phyloP scores from a whole-genome alignment of 2,888 invertebrate species.

The Diabrotica balteata region DNA sequence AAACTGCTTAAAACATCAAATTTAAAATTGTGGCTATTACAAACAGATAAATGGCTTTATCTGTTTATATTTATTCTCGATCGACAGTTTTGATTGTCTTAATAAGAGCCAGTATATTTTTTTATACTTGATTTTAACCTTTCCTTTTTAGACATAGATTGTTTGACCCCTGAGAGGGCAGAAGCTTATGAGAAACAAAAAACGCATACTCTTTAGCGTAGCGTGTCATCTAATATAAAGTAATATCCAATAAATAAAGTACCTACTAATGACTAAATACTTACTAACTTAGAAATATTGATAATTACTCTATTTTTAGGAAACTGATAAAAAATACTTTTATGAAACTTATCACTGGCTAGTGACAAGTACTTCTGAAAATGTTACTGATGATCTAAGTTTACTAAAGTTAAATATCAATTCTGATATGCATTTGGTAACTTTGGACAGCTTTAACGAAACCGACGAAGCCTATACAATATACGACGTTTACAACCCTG shows the following conservation, averaged over 20 bases:
- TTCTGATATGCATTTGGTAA: conserved; percentile 60
- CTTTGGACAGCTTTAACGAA: conserved; percentile 32
- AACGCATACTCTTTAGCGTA: no score
- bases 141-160: no score
- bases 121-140: no score
- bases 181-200: no score
- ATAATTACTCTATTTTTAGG: conserved; percentile 30
- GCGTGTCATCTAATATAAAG: not conserved
- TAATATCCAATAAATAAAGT: not conserved
- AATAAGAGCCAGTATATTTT: no score
- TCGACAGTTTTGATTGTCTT: no score
- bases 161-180: no score
- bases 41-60: no score
- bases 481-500: conserved; percentile 66
- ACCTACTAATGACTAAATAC: not conserved
- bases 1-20: no score
- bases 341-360: conserved; percentile 59
- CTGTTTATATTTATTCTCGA: no score
- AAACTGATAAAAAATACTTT: conserved; percentile 39
- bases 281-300: no score
- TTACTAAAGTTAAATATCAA: conserved; percentile 60
- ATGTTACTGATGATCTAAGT: conserved; percentile 52
- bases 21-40: no score
- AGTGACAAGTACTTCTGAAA: conserved; percentile 47
- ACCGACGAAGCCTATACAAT: conserved; percentile 50